phyloP scores from a whole-genome alignment of 1,140 invertebrate genomes.

The Holcopasites calliopsidis region DNA sequence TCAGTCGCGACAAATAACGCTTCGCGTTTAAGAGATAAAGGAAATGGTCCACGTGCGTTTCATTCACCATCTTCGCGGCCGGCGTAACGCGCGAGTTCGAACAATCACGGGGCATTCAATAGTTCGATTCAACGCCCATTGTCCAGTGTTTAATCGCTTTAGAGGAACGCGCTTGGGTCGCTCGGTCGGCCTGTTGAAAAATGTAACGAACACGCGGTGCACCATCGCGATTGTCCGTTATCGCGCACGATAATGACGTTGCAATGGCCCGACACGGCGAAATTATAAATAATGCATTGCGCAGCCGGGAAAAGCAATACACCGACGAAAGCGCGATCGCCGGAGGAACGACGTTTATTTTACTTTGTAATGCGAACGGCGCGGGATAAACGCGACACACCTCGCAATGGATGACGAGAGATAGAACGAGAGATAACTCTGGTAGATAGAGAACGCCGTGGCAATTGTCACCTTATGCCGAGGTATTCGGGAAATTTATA shows the following conservation, averaged over 20 bases:
- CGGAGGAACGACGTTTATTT: neutral
- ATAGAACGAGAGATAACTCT: neutral
- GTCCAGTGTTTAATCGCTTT: constrained; percentile 16
- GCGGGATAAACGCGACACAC: neutral
- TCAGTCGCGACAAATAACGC: neutral
- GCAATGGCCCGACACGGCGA: neutral
- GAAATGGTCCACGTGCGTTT: neutral
- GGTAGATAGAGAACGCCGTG: neutral
- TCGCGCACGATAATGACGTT: constrained; percentile 6
- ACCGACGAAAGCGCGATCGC: neutral
- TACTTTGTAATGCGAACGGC: neutral
- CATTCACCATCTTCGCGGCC: neutral
- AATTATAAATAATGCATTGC: constrained; percentile 21
- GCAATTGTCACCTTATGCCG: no score
- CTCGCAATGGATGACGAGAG: neutral
- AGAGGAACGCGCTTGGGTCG: neutral
- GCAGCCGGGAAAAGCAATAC: neutral
- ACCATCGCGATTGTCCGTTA: neutral
- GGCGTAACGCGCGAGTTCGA: neutral
- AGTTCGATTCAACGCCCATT: constrained; percentile 25
- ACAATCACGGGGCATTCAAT: constrained; percentile 24
- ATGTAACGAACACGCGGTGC: neutral
- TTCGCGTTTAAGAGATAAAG: neutral
- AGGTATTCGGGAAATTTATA: no score
- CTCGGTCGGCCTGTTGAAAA: neutral